These are phyloP conservation scores for Reticulitermes lucifugus DNA, from an alignment of 2,888 invertebrate species.

Conservation along the genomic window DNA sequence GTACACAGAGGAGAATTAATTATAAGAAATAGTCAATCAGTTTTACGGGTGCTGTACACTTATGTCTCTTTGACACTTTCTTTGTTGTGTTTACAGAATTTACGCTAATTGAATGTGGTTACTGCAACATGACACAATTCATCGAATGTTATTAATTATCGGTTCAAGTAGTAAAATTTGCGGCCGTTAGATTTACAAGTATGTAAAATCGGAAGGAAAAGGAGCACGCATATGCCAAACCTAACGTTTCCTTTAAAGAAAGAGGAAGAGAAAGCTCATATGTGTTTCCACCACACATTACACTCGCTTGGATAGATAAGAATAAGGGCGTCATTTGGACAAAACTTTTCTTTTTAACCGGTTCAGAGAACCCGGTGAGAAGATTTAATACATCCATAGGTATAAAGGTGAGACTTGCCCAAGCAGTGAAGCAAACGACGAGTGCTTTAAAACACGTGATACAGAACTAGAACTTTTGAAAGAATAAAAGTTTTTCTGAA, in stretches of 20 bases:
- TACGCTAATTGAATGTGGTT: not conserved
- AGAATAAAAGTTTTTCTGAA: not conserved
- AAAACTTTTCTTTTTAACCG: conserved; percentile 37
- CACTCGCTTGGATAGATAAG: conserved; percentile 29
- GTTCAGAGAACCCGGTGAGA: conserved; percentile 20
- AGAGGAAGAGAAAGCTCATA: not conserved
- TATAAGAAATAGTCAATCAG: no score
- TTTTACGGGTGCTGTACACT: no score
- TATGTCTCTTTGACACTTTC: no score
- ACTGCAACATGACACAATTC: conserved; percentile 13
- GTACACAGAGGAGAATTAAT: no score
- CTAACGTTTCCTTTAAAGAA: conserved; percentile 9
- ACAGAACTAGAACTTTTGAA: not conserved
- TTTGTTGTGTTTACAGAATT: not conserved
- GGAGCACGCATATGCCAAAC: not conserved
- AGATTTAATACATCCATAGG: conserved; percentile 33
- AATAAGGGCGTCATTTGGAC: conserved; percentile 36
- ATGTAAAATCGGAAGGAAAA: conserved; percentile 1
- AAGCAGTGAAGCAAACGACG: conserved; percentile 11
- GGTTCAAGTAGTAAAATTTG: not conserved
- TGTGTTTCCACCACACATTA: conserved; percentile 30
- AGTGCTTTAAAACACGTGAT: conserved; percentile 2
- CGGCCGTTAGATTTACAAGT: not conserved
- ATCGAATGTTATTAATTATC: conserved; percentile 6
- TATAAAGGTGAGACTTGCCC: conserved; percentile 35